Percentiles rank a stretch among this genome's conserved stretches.
Conservation (phyloP, 2,797 vertebrate species). For the Muscicapa striata region DNA sequence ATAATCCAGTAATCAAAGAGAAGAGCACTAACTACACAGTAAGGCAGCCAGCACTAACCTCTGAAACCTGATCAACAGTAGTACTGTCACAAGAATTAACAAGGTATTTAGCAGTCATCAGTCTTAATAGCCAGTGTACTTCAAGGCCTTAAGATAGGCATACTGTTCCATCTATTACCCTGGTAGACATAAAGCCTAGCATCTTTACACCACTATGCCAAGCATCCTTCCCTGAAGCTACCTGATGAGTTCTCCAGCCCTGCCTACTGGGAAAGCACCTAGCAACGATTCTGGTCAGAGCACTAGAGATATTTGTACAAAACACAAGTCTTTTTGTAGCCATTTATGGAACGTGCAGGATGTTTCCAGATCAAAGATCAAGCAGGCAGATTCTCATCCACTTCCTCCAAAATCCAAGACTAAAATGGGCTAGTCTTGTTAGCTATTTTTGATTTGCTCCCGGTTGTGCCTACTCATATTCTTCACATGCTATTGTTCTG, state of each 20-base stretch:
- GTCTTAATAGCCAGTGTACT: not conserved
- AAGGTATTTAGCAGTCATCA: conserved; percentile 5
- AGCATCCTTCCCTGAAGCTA: not conserved
- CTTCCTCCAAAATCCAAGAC: not conserved
- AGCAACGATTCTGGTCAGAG: not conserved
- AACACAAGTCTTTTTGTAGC: not conserved
- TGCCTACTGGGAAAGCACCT: not conserved
- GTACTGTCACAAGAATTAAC: not conserved
- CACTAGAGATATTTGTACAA: not conserved
- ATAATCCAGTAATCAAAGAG: not conserved
- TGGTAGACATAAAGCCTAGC: not conserved
- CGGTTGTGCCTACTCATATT: not conserved
- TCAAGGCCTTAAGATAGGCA: conserved; percentile 3
- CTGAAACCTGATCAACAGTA: not conserved
- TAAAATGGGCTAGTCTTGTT: not conserved
- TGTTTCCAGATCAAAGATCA: not conserved
- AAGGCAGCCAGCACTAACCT: not conserved
- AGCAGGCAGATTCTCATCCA: not conserved
- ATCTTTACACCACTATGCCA: not conserved
- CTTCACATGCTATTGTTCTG: not conserved
- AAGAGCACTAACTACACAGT: not conserved
- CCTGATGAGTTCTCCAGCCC: not conserved
- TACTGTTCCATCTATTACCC: not conserved
- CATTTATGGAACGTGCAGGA: not conserved
- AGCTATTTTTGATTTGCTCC: not conserved